Conservation (phyloP, 92 coral and sea anemone species). For the Umimayanthus chanpuru region DNA sequence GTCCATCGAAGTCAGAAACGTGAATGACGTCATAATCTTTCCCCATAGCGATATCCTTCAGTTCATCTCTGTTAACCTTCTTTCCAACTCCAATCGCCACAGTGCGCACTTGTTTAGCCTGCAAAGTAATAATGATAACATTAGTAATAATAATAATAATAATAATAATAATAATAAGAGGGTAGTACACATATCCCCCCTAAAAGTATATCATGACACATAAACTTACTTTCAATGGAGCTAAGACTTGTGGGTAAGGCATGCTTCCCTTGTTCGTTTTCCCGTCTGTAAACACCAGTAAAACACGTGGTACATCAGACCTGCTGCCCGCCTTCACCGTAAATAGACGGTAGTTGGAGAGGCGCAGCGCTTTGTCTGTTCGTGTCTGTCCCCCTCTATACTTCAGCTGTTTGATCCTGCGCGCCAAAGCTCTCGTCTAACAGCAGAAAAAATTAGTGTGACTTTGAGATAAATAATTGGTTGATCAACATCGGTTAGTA, state of each 20-base stretch:
- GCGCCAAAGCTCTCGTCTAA: background rate
- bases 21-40: constrained; percentile 18
- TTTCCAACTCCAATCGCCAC: constrained; percentile 20
- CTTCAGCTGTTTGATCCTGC: background rate
- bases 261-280: constrained; percentile 9
- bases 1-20: constrained; percentile 5
- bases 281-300: constrained; percentile 13
- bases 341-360: background rate
- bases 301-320: background rate
- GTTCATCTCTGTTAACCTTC: constrained; percentile 1
- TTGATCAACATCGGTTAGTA: no score
- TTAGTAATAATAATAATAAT: no score
- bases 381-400: constrained; percentile 7
- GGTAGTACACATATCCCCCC: no score
- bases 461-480: background rate
- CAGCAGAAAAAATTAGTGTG: background rate
- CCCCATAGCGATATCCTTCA: constrained; percentile 30
- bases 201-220: no score
- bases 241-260: constrained; percentile 20
- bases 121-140: no score
- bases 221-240: background rate
- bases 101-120: constrained; percentile 15
- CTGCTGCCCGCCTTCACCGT: background rate
- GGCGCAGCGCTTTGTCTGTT: constrained; percentile 15
- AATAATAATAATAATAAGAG: no score